phyloP scores from a whole-genome alignment of 2,888 invertebrate species.

The Holacanthella duospinosa region DNA sequence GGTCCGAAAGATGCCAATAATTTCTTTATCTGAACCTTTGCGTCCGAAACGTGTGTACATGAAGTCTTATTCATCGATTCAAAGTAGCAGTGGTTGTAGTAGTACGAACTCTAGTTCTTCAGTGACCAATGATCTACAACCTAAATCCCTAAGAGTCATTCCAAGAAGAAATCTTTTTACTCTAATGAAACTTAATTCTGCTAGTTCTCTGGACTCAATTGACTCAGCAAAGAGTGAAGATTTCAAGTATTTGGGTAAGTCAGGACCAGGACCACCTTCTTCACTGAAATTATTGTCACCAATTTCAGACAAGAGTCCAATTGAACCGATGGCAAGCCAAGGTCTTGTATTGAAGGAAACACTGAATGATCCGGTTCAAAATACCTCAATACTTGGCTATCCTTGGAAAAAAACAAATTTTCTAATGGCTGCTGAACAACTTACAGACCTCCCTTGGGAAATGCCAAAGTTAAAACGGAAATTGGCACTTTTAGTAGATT shows the following conservation, averaged over 20 bases:
- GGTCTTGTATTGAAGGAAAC: too few species aligned
- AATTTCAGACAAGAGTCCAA: slow-evolving; percentile 37
- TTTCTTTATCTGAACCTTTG: slow-evolving; percentile 14
- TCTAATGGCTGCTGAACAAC: slow-evolving; percentile 45
- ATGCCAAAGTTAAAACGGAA: slow-evolving; percentile 78
- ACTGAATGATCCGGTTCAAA: background rate
- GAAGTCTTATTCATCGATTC: background rate
- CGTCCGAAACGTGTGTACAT: background rate
- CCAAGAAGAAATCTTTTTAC: background rate
- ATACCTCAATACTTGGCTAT: background rate
- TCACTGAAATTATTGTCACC: slow-evolving; percentile 31
- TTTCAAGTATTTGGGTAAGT: slow-evolving; percentile 14
- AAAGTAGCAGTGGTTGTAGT: slow-evolving; percentile 11
- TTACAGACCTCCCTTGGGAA: slow-evolving; percentile 74
- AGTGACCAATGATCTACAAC: background rate
- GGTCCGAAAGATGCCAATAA: slow-evolving; percentile 13
- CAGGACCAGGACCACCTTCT: background rate
- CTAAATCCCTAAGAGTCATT: background rate
- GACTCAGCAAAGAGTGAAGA: slow-evolving; percentile 36
- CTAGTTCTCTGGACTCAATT: slow-evolving; percentile 35
- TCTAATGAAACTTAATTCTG: slow-evolving; percentile 31
- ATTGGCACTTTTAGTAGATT: slow-evolving; percentile 51
- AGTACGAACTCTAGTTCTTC: slow-evolving; percentile 2
- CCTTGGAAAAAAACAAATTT: background rate
- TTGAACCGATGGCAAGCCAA: slow-evolving; percentile 25